Evolutionary conservation across 2,888 invertebrate genomes (phyloP).

Genomic region (Rhorus exstirpatorius): DNA sequence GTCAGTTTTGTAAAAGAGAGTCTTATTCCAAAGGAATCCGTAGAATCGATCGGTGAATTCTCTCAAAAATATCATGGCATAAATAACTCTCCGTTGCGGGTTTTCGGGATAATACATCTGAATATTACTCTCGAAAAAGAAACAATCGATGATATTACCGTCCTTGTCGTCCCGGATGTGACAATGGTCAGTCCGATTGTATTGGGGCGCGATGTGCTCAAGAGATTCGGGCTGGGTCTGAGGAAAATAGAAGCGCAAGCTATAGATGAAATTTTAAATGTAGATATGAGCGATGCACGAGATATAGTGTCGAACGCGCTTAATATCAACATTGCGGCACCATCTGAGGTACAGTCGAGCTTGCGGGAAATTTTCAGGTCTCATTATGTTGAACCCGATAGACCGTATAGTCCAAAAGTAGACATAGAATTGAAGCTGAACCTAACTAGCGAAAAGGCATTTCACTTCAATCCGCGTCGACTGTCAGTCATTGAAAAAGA

Average conservation of each 20-base stretch:
- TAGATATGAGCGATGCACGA: not conserved
- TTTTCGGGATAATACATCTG: not conserved
- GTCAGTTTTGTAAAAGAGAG: slow-evolving; percentile 6
- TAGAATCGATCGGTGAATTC: no score
- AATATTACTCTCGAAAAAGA: slow-evolving; percentile 37
- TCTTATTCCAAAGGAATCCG: no score
- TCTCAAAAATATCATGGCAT: not conserved
- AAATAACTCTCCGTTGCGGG: not conserved
- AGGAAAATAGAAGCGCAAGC: slow-evolving; percentile 31
- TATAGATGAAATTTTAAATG: slow-evolving; percentile 46
- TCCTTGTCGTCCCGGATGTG: slow-evolving; percentile 57
- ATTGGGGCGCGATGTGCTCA: slow-evolving; percentile 53
- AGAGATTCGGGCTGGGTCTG: slow-evolving; percentile 47
- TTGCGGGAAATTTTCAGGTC: not conserved
- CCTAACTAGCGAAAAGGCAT: slow-evolving; percentile 37
- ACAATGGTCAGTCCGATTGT: slow-evolving; percentile 56
- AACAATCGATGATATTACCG: not conserved
- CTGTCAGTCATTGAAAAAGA: slow-evolving; percentile 62
- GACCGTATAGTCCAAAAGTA: slow-evolving; percentile 50
- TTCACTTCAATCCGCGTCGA: slow-evolving; percentile 60
- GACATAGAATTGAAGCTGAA: slow-evolving; percentile 57
- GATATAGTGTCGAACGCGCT: not conserved
- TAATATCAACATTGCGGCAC: not conserved
- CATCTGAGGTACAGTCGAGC: not conserved
- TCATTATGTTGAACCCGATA: slow-evolving; percentile 50